Evolutionary conservation across 2,113 vertebrate genomes (phyloP).

Genomic region (Phainopepla nitens): DNA sequence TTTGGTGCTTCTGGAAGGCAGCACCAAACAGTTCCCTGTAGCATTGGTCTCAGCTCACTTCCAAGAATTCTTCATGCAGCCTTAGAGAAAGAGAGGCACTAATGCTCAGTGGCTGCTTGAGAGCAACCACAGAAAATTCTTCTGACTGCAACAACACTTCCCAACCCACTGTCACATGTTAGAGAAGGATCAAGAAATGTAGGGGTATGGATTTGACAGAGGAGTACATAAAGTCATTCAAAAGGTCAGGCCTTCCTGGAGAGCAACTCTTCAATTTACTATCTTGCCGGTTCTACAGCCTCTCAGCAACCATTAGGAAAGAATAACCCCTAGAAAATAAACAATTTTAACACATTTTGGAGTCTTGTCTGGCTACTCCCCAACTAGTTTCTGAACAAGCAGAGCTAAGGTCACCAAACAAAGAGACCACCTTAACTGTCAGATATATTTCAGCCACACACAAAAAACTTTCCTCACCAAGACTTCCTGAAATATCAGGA

Average conservation of each 20-base stretch:
- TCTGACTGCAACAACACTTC: neutral
- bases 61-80: neutral
- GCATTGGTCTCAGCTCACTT: neutral
- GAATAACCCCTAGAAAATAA: neutral
- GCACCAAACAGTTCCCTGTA: neutral
- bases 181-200: neutral
- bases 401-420: neutral
- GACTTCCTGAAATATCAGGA: neutral
- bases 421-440: neutral
- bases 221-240: neutral
- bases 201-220: neutral
- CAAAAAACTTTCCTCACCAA: neutral
- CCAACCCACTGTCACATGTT: accelerated
- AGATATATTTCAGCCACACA: neutral
- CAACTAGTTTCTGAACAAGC: neutral
- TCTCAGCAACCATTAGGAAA: neutral
- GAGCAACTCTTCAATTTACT: neutral
- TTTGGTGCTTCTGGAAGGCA: neutral
- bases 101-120: neutral
- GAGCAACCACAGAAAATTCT: neutral
- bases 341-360: neutral
- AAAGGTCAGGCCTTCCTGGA: neutral
- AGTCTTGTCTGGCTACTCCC: neutral
- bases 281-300: neutral
- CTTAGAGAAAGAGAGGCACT: neutral